Conservation (phyloP, 2,797 vertebrate species). For the Oreonectes daqikongensis region DNA sequence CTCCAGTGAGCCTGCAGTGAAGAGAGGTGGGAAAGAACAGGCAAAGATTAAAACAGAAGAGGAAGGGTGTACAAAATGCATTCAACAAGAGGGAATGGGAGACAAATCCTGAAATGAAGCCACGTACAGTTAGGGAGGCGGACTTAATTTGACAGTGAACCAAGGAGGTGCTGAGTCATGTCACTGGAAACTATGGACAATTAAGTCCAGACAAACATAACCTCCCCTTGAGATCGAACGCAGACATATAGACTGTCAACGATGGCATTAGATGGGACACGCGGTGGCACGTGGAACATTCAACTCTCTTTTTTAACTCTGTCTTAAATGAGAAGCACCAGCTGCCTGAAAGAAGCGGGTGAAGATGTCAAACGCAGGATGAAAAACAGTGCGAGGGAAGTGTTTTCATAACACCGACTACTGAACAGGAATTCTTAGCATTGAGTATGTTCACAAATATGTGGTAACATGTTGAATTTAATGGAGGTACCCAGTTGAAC, state of each 20-base stretch:
- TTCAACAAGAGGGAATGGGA: background rate
- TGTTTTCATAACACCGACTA: background rate
- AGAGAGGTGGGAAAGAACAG: constrained; percentile 1
- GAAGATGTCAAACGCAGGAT: background rate
- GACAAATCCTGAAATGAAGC: constrained; percentile 1
- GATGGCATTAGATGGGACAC: constrained; percentile 12
- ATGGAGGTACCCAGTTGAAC: constrained; percentile 30
- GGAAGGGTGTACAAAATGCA: background rate
- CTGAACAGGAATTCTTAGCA: background rate
- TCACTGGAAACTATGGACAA: constrained; percentile 50
- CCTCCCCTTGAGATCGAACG: constrained; percentile 29
- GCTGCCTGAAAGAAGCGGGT: background rate
- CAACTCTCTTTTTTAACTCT: background rate
- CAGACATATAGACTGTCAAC: constrained; percentile 5
- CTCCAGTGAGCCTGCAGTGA: constrained; percentile 55
- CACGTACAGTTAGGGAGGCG: background rate
- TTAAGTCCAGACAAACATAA: constrained; percentile 45
- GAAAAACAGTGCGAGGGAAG: background rate
- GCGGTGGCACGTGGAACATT: background rate
- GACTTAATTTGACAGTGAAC: constrained; percentile 33
- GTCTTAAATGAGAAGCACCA: constrained; percentile 3
- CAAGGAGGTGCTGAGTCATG: constrained; percentile 39
- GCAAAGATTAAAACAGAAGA: constrained; percentile 4
- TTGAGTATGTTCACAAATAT: background rate
- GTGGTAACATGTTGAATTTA: constrained; percentile 26